phyloP scores from a whole-genome alignment of 2,888 invertebrate species.

The Thalpophila matura region DNA sequence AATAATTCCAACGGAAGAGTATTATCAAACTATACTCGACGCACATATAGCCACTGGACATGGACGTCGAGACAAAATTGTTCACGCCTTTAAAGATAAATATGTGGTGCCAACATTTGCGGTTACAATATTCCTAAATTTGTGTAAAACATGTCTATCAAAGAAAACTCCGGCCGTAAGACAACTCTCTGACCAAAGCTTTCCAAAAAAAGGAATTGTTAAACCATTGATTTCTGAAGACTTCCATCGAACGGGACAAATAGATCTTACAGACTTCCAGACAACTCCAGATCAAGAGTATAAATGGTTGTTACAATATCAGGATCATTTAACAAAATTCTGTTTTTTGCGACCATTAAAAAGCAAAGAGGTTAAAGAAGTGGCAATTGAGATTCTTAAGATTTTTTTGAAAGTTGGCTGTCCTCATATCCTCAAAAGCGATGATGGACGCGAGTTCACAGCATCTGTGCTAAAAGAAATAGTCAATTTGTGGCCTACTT shows the following conservation, averaged over 20 bases:
- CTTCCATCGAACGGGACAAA: slow-evolving; percentile 66
- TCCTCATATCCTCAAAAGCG: slow-evolving; percentile 48
- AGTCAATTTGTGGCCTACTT: slow-evolving; percentile 50
- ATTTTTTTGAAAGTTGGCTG: slow-evolving; percentile 57
- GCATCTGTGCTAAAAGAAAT: slow-evolving; percentile 53
- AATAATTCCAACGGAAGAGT: slow-evolving; percentile 53
- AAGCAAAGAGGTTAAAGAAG: slow-evolving; percentile 62
- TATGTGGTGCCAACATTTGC: slow-evolving; percentile 54
- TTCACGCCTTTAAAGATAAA: slow-evolving; percentile 53
- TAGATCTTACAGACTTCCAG: slow-evolving; percentile 65
- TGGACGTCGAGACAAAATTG: slow-evolving; percentile 63
- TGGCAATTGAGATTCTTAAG: slow-evolving; percentile 64
- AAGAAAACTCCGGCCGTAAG: too few species aligned
- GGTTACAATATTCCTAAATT: slow-evolving; percentile 50
- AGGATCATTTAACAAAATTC: slow-evolving; percentile 71
- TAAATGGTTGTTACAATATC: slow-evolving; percentile 69
- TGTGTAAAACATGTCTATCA: slow-evolving; percentile 54
- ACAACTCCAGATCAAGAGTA: slow-evolving; percentile 63
- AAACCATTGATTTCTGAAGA: slow-evolving; percentile 64
- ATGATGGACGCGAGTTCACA: slow-evolving; percentile 50
- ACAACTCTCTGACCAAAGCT: too few species aligned
- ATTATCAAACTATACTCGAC: slow-evolving; percentile 53
- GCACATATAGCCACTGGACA: slow-evolving; percentile 59
- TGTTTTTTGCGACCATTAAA: slow-evolving; percentile 62
- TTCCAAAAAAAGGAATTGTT: slow-evolving; percentile 58